Base-by-base conservation (phyloP, 2,113 vertebrate genomes). In the Catharus bicknelli region DNA sequence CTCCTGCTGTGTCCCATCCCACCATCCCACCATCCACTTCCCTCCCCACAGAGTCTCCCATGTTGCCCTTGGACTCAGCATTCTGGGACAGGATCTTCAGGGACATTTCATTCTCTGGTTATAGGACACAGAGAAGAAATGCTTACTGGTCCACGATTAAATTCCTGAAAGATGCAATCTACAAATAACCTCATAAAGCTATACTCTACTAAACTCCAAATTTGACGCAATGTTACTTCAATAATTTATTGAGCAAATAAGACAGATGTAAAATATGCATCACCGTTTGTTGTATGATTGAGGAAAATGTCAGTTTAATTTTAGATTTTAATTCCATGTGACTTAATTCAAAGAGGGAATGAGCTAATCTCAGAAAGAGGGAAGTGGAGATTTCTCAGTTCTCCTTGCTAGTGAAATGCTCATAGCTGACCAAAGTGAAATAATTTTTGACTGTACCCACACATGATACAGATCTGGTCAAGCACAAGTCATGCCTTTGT, bases 391-490 rank as follows among this genome's bases (percentile, higher is more conserved):
- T 74, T 86, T 74, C 66, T 91, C 51, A 61, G 29, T 62, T 91
- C 51, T 68, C 27, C 48, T 36, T 58, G 22, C 59, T 40, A 74
- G 54, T 30, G 32, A 95, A 92, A 69, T 64, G 40, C 30, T 83
- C 83, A 57, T 23, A 61, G 40, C 40, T 50, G 45, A 64, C 1
- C 0, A 15, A 86, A 68, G 17, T 64, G 21, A 80, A 68, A 26
- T 13, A 57, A 59, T 57, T 69, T 25, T 4, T 74, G 47, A n/a
- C 63, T 3, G 1, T 43, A 80, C 6, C 47, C 57, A 75, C 1
- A 0, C 1, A 0, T 2, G 17, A 48, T 47, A 29, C 17, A n/a
- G 14, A 45, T 57, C 54, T 30, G 53, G 32, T 38, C 1, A 0
- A 59, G 30, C n/a, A 36, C 2, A 47, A 53, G 58, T 40, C 53